Evolutionary conservation across 2,888 invertebrate species (phyloP), one percentile per base, ranked within the genome.

Genomic region (Melitaea athalia): DNA sequence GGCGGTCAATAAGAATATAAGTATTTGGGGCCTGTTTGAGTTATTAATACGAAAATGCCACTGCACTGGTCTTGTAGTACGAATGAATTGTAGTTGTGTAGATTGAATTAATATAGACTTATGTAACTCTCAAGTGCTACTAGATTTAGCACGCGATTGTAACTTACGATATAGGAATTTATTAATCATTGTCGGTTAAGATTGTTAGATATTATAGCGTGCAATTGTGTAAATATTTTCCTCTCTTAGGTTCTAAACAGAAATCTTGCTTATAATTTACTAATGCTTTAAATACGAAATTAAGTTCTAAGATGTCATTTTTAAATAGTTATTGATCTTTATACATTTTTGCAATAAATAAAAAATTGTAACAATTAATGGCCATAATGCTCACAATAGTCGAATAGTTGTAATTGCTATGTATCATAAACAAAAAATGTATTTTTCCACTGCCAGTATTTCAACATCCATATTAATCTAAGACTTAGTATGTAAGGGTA

Each of bases 361-460:
- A 62, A 59, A n/a, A 63, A 43, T 45, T 59, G 17, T 63, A 65
- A 49, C 53, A 55, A 49, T 64, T 61, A 59, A 65, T 61, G 59
- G 67, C 60, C 68, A 68, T 63, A 43, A 62, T 63, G 57, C 59
- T 68, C 68, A 74, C 68, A 71, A 71, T 70, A 71, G 71, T 68
- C 70, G 42, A 68, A 55, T 74, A 74, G 67, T 64, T 49, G 64
- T 73, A 59, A 70, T 66, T 38, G 63, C 55, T 68, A 66, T 72
- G 70, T 73, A 68, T 63, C 66, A 63, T 68, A 67, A 78, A 75
- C 76, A 76, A 76, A 68, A 83, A 84, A 83, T 85, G 87, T 92
- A 92, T 91, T 92, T 91, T 92, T 91, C 87, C 93, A 93, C 93
- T 93, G 93, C 93, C 92, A 93, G 93, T 92, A 93, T 93, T 92